Conservation (phyloP, 2,113 vertebrate species). For the Paralichthys olivaceus region DNA sequence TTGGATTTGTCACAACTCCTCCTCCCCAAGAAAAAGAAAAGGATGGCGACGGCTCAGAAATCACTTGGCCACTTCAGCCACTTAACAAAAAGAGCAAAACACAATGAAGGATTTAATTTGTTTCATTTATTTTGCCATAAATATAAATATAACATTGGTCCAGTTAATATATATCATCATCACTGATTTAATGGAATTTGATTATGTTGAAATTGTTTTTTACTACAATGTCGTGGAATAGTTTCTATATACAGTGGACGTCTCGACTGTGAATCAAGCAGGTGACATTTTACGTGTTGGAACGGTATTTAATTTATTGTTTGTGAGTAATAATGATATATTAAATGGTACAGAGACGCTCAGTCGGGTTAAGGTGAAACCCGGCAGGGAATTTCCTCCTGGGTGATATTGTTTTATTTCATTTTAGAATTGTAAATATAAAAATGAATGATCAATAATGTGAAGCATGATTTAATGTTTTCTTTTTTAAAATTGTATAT, state of each 20-base stretch:
- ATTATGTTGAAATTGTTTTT: not conserved
- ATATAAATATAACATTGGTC: not conserved
- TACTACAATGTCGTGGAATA: too few species aligned
- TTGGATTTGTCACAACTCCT: conserved; percentile 30
- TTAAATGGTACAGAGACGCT: not conserved
- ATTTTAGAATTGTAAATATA: not conserved
- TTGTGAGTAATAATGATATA: not conserved
- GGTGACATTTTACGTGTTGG: not conserved
- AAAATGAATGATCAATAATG: too few species aligned
- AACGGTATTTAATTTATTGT: not conserved
- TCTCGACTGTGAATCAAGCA: not conserved
- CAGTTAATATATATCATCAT: not conserved
- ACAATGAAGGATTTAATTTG: too few species aligned
- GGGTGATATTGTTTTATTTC: not conserved
- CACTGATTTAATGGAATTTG: not conserved
- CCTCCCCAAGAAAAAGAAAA: conserved; percentile 32
- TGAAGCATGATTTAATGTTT: too few species aligned
- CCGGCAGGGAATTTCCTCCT: not conserved
- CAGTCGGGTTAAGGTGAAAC: not conserved
- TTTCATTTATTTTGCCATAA: too few species aligned
- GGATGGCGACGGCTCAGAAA: conserved; percentile 33
- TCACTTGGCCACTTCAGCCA: conserved; percentile 1
- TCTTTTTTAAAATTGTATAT: too few species aligned
- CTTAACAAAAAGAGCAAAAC: conserved; percentile 25
- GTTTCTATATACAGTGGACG: not conserved